These are phyloP conservation scores for Dinoponera quadriceps DNA, from an alignment of 1,140 invertebrate species.

Conservation along the genomic window DNA sequence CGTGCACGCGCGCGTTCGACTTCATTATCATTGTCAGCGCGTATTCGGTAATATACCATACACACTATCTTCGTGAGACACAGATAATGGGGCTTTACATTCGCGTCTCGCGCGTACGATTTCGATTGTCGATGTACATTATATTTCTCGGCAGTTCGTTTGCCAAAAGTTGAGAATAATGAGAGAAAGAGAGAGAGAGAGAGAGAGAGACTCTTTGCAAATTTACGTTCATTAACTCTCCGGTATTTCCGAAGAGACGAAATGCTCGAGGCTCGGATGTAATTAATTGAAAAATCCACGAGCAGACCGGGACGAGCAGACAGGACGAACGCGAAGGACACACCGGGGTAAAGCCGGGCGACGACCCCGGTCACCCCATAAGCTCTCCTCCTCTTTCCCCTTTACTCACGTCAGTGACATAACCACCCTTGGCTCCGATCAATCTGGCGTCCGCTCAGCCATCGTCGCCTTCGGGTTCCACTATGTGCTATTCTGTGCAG, in stretches of 20 bases:
- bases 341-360: constrained; percentile 67
- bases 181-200: background rate
- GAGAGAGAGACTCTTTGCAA: background rate
- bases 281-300: too few species aligned
- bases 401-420: constrained; percentile 73
- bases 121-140: background rate
- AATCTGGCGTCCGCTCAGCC: constrained; percentile 73
- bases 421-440: constrained; percentile 76
- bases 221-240: background rate
- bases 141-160: background rate
- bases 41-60: background rate
- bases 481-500: constrained; percentile 55
- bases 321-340: constrained; percentile 63
- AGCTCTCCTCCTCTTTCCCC: constrained; percentile 60
- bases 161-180: background rate
- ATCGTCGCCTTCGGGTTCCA: constrained; percentile 56
- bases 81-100: background rate
- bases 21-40: constrained; percentile 63
- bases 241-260: background rate
- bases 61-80: background rate
- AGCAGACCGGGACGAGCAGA: background rate
- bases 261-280: background rate
- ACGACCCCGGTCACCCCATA: constrained; percentile 71
- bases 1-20: constrained; percentile 75
- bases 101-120: background rate